A percentile compares a stretch with the other conserved stretches of the same genome.
Evolutionary conservation across 2,888 invertebrate species (phyloP).

Genomic region (Cyaniris semiargus): DNA sequence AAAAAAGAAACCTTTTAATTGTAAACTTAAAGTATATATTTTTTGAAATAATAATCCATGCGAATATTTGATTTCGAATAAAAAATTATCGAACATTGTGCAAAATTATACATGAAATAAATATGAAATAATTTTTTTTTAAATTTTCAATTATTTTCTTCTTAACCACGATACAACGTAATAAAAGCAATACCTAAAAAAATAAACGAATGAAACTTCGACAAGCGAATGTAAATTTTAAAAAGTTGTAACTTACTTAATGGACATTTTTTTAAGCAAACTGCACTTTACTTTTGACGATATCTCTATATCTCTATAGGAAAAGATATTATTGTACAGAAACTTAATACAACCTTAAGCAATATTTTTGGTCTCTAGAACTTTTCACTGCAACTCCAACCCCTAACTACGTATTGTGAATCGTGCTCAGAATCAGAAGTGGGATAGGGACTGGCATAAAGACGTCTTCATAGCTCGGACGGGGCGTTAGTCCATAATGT

Average conservation of each 20-base stretch:
- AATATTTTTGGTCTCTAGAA: background rate
- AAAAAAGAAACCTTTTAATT: background rate
- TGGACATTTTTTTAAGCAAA: too few species aligned
- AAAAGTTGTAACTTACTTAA: too few species aligned
- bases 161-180: background rate
- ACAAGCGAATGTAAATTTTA: too few species aligned
- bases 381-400: constrained; percentile 1
- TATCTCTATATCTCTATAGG: too few species aligned
- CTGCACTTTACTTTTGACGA: too few species aligned
- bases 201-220: too few species aligned
- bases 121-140: background rate
- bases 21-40: background rate
- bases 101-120: constrained; percentile 4
- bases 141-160: background rate
- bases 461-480: constrained; percentile 53
- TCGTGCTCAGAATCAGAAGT: constrained; percentile 50
- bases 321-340: background rate
- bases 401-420: constrained; percentile 41
- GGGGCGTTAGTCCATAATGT: constrained; percentile 39
- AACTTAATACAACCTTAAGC: background rate
- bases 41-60: background rate
- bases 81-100: constrained; percentile 2
- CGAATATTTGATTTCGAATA: constrained; percentile 5
- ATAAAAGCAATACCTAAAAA: background rate
- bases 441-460: constrained; percentile 51